These are phyloP conservation scores for Calliopum simillimum DNA, from an alignment of 2,888 invertebrate species.

Conservation along the genomic window DNA sequence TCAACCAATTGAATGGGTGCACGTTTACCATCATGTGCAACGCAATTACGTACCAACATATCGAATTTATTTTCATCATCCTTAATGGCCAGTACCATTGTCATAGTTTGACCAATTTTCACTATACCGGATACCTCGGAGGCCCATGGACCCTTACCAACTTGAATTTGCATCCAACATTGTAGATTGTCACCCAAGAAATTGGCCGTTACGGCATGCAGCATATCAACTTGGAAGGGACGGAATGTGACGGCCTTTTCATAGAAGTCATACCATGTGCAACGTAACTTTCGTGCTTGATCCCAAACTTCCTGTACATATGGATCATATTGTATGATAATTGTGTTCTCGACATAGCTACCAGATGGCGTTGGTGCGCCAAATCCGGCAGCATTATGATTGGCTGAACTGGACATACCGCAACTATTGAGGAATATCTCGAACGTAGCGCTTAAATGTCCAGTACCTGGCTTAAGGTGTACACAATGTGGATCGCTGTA, in stretches of 20 bases:
- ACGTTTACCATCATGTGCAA: slow-evolving; percentile 93
- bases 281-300: slow-evolving; percentile 88
- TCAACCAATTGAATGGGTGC: slow-evolving; percentile 94
- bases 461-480: slow-evolving; percentile 90
- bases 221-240: slow-evolving; percentile 96
- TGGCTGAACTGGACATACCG: slow-evolving; percentile 93
- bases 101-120: slow-evolving; percentile 96
- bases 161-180: slow-evolving; percentile 98
- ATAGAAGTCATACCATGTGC: slow-evolving; percentile 97
- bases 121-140: slow-evolving; percentile 95
- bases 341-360: slow-evolving; percentile 93
- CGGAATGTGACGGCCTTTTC: slow-evolving; percentile 95
- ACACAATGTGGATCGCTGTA: slow-evolving; percentile 93
- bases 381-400: slow-evolving; percentile 85
- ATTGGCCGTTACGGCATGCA: slow-evolving; percentile 94
- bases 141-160: slow-evolving; percentile 97
- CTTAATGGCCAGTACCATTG: slow-evolving; percentile 95
- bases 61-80: slow-evolving; percentile 97
- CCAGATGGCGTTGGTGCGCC: slow-evolving; percentile 92
- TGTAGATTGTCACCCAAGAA: slow-evolving; percentile 95
- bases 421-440: slow-evolving; percentile 94
- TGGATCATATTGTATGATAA: slow-evolving; percentile 94
- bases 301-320: slow-evolving; percentile 97
- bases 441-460: slow-evolving; percentile 90
- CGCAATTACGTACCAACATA: slow-evolving; percentile 93